These are phyloP conservation scores for Halictus quadricinctus DNA, from an alignment of 2,888 invertebrate genomes.

Conservation along the genomic window DNA sequence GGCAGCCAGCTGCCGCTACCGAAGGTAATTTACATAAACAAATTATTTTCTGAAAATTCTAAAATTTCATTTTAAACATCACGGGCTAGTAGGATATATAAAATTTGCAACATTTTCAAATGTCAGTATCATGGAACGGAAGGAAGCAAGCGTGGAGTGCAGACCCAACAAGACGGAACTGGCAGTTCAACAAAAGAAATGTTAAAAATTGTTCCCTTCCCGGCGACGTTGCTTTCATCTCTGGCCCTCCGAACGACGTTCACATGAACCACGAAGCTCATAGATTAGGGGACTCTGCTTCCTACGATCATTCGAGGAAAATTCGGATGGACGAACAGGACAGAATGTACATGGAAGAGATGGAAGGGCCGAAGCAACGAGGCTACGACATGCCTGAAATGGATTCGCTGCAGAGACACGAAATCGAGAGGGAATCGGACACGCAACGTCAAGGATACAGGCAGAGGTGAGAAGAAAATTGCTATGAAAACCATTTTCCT, in stretches of 20 bases:
- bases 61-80: too few relatives aligned
- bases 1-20: constrained; percentile 69
- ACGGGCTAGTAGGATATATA: too few relatives aligned
- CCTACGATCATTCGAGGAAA: constrained; percentile 54
- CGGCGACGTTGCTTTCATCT: constrained; percentile 75
- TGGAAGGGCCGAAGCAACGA: constrained; percentile 84
- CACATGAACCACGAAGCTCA: constrained; percentile 61
- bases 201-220: constrained; percentile 78
- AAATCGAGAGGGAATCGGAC: constrained; percentile 90
- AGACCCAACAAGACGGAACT: constrained; percentile 86
- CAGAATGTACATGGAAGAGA: constrained; percentile 85
- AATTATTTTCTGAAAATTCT: not conserved
- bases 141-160: constrained; percentile 93
- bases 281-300: constrained; percentile 64
- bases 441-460: constrained; percentile 78
- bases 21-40: constrained; percentile 67
- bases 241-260: constrained; percentile 58
- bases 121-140: constrained; percentile 70
- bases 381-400: constrained; percentile 85
- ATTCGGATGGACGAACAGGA: constrained; percentile 74
- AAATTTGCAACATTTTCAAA: not conserved
- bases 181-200: constrained; percentile 89
- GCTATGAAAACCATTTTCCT: too few relatives aligned
- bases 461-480: constrained; percentile 54
- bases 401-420: constrained; percentile 90